phyloP scores from a whole-genome alignment of 2,888 invertebrate genomes.

The Pediacus dermestoides region DNA sequence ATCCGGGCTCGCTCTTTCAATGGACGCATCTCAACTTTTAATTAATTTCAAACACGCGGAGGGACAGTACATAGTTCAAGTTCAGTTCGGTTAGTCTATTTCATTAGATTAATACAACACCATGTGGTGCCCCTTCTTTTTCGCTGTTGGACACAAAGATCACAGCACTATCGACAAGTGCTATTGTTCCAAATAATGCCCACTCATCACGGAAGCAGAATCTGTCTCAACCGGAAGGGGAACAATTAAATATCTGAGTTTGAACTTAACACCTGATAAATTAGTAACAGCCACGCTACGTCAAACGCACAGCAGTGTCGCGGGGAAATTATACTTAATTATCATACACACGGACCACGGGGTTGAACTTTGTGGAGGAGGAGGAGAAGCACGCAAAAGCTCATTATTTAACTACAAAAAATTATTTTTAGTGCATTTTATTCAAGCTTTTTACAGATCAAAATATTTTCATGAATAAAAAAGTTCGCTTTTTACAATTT shows the following conservation, averaged over 20 bases:
- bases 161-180: slow-evolving; percentile 42
- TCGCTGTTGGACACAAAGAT: slow-evolving; percentile 31
- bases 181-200: slow-evolving; percentile 42
- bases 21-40: slow-evolving; percentile 40
- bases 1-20: no score
- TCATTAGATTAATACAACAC: slow-evolving; percentile 43
- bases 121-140: slow-evolving; percentile 42
- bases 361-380: no score
- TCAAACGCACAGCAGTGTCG: slow-evolving; percentile 31
- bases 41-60: slow-evolving; percentile 42
- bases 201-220: slow-evolving; percentile 40
- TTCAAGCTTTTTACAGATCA: no score
- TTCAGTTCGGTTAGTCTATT: slow-evolving; percentile 25
- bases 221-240: slow-evolving; percentile 40
- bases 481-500: no score
- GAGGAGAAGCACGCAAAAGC: no score
- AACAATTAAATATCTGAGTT: slow-evolving; percentile 42
- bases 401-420: no score
- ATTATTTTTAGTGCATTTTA: no score
- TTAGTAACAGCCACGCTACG: slow-evolving; percentile 36
- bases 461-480: no score
- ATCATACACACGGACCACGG: slow-evolving; percentile 25
- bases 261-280: slow-evolving; percentile 47
- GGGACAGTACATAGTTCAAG: no score
- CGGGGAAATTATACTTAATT: slow-evolving; percentile 33